phyloP scores from a whole-genome alignment of 92 coral and sea anemone species.

The Siderastrea siderea region DNA sequence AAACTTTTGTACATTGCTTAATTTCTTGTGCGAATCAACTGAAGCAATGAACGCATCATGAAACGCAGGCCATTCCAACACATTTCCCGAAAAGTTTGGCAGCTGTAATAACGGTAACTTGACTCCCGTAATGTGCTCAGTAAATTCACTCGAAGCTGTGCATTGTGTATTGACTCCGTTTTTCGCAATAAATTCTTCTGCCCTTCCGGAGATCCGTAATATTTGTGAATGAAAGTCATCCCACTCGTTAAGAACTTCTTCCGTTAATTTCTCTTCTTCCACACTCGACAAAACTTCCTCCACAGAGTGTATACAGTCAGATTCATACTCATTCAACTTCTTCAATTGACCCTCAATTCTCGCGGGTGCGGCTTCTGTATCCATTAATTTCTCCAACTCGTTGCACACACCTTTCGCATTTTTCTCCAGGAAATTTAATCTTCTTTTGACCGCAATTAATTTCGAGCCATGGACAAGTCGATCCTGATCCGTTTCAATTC shows the following conservation, averaged over 20 bases:
- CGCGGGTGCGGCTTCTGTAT: background rate
- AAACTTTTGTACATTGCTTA: conserved; percentile 3
- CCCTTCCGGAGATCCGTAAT: background rate
- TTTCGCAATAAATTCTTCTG: background rate
- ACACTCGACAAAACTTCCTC: background rate
- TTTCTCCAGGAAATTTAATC: background rate
- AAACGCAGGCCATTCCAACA: conserved; percentile 13
- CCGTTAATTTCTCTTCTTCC: background rate
- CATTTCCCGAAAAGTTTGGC: conserved; percentile 34
- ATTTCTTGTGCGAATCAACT: conserved; percentile 3
- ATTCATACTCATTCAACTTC: conserved; percentile 1
- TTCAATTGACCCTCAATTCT: background rate
- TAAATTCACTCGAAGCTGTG: background rate
- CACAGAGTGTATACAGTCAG: background rate
- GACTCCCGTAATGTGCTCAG: background rate
- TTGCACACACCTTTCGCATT: background rate
- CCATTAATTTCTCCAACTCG: background rate
- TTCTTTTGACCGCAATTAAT: background rate
- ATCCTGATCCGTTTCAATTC: too few relatives aligned
- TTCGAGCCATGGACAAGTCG: too few relatives aligned
- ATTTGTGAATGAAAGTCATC: background rate
- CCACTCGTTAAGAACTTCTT: background rate
- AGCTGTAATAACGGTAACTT: background rate
- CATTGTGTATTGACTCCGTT: background rate
- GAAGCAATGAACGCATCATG: background rate